These are phyloP conservation scores for Ctena decussata DNA, from an alignment of 2,888 invertebrate genomes.

Conservation along the genomic window DNA sequence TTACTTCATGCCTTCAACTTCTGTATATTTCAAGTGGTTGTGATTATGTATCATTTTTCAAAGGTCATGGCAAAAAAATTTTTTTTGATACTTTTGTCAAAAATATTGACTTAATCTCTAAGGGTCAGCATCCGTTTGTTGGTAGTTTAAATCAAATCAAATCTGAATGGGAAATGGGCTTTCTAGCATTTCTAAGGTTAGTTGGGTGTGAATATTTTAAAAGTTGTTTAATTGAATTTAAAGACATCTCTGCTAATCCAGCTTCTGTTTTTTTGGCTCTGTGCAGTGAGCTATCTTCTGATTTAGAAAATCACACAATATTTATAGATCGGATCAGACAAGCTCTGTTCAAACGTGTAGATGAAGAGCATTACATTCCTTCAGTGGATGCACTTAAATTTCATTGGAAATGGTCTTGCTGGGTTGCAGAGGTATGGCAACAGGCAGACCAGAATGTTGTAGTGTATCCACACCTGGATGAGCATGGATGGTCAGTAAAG, in stretches of 20 bases:
- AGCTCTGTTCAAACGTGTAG: not conserved
- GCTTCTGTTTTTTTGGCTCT: not conserved
- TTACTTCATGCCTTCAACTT: not conserved
- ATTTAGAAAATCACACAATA: not conserved
- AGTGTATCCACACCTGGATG: too few species aligned
- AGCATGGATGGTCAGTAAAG: too few species aligned
- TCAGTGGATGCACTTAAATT: not conserved
- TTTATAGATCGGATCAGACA: conserved; percentile 1
- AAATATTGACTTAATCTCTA: not conserved
- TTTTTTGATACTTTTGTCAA: conserved; percentile 7
- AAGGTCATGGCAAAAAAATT: conserved; percentile 7
- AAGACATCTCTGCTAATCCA: not conserved
- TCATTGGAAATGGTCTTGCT: too few species aligned
- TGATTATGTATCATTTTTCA: too few species aligned
- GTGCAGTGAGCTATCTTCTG: too few species aligned
- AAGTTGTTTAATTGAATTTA: conserved; percentile 1
- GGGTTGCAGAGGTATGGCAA: too few species aligned
- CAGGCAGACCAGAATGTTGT: too few species aligned
- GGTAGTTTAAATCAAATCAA: not conserved
- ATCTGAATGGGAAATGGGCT: not conserved
- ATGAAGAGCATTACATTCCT: conserved; percentile 13
- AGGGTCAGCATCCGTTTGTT: not conserved
- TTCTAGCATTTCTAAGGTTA: not conserved
- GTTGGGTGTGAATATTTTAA: conserved; percentile 11
- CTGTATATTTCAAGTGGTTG: conserved; percentile 12